Conservation (phyloP, 2,888 invertebrate species). For the Magallana nippona region DNA sequence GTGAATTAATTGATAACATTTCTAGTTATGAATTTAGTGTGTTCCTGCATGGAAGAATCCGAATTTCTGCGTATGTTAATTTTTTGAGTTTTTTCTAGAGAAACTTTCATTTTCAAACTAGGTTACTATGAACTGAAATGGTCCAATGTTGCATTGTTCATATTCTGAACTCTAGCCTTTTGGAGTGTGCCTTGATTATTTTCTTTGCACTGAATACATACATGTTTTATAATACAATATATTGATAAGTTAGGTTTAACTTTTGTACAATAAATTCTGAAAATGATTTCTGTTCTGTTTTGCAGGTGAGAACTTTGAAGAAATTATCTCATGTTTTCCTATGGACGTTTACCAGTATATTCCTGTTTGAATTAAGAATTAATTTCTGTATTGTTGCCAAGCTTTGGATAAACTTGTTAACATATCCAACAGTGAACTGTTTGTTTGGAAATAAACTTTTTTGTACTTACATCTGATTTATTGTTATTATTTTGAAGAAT, state of each 20-base stretch:
- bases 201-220: background rate
- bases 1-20: background rate
- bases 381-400: background rate
- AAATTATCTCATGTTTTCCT: background rate
- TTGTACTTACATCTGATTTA: background rate
- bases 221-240: too few relatives aligned
- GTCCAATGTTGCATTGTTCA: slow-evolving; percentile 5
- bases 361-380: background rate
- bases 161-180: background rate
- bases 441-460: slow-evolving; percentile 8
- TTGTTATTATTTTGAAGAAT: too few relatives aligned
- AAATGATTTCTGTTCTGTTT: slow-evolving; percentile 5
- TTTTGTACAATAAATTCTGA: background rate
- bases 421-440: background rate
- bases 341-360: too few relatives aligned
- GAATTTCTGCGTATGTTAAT: slow-evolving; percentile 22
- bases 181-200: background rate
- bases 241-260: too few relatives aligned
- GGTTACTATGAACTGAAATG: background rate
- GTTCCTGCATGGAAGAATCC: slow-evolving; percentile 29
- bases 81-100: background rate
- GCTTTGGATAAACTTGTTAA: background rate
- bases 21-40: slow-evolving; percentile 24
- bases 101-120: background rate
- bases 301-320: background rate